Evolutionary conservation across 2,113 vertebrate genomes (phyloP), one percentile per base, ranked within the genome.

Genomic region (Perognathus longimembris): DNA sequence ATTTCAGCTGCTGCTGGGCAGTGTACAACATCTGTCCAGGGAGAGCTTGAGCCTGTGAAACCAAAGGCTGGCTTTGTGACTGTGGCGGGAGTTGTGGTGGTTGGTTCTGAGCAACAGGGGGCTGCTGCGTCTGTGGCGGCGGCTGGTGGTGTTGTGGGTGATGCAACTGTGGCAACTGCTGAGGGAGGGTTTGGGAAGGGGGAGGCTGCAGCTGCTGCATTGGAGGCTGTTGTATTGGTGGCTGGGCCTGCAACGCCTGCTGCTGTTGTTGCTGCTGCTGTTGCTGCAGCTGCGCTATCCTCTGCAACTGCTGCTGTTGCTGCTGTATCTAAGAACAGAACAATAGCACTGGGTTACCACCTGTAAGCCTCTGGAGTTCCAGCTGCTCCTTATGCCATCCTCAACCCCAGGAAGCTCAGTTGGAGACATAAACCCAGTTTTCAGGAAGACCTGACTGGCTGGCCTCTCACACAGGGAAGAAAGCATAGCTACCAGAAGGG

Each of bases 151-250:
- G 97, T 50, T 98, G 98, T 0, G 97, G 98, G 87, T 98, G 98
- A 30, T 98, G 98, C 64, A 98, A 96, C 66, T 99, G 98, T 26
- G 98, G 98, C 7, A 98, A 97, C 32, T 98, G 98, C 88, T 98
- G 98, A 4, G 98, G 98, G 80, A 98, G 96, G 38, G 97, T 88
- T 94, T 98, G 98, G 0, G 98, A 96, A 10, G 97, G 77, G 2
- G 95, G 95, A 85, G 98, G 97, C 91, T 97, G 97, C 38, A 98
- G 98, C 80, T 98, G 98, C 75, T 98, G 98, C 66, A 98, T 97
- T 12, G 98, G 97, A 5, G 98, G 98, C 1, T 98, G 98, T 11
- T 97, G 97, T 12, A 98, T 95, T 11, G 97, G 97, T 0, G 98
- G 97, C 85, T 98, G 98, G 2, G 98, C 97, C 12, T 98, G 98